Percentiles rank a stretch among this genome's conserved stretches.
phyloP scores from a whole-genome alignment of 1,140 invertebrate species.

The Venturia canescens region DNA sequence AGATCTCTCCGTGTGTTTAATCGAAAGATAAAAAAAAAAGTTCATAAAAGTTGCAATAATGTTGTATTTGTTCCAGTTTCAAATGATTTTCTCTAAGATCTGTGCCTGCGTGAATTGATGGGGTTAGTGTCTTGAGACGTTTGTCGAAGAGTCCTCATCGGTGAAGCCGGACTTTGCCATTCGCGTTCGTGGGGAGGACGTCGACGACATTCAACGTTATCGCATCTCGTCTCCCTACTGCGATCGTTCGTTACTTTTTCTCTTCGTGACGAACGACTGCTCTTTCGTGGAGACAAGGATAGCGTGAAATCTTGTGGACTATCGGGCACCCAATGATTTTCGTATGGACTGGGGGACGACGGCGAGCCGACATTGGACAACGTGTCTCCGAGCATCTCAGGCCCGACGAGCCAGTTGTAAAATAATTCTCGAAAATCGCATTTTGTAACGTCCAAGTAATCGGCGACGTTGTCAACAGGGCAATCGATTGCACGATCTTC shows the following conservation, averaged over 20 bases:
- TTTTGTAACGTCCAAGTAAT: constrained; percentile 24
- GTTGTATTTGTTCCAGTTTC: neutral
- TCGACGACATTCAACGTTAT: neutral
- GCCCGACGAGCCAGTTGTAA: constrained; percentile 54
- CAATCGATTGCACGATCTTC: constrained; percentile 3
- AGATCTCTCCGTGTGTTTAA: too few species aligned
- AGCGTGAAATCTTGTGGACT: neutral
- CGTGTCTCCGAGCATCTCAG: constrained; percentile 13
- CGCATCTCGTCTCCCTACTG: constrained; percentile 54
- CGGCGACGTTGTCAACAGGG: constrained; percentile 34
- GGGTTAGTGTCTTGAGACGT: neutral
- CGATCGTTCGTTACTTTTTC: constrained; percentile 43
- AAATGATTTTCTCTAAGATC: constrained; percentile 10
- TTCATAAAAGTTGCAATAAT: neutral
- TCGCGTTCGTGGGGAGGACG: constrained; percentile 10
- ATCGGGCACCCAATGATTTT: neutral
- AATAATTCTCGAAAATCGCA: constrained; percentile 44
- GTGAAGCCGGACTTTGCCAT: neutral
- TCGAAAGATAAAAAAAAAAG: neutral
- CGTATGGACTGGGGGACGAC: neutral
- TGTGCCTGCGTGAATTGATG: neutral
- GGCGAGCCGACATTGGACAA: neutral
- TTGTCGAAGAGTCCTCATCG: neutral
- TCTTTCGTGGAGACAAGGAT: neutral
- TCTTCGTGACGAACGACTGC: constrained; percentile 11